Evolutionary conservation across 2,888 invertebrate genomes (phyloP).

Genomic region (Prostheceraeus crozeri): DNA sequence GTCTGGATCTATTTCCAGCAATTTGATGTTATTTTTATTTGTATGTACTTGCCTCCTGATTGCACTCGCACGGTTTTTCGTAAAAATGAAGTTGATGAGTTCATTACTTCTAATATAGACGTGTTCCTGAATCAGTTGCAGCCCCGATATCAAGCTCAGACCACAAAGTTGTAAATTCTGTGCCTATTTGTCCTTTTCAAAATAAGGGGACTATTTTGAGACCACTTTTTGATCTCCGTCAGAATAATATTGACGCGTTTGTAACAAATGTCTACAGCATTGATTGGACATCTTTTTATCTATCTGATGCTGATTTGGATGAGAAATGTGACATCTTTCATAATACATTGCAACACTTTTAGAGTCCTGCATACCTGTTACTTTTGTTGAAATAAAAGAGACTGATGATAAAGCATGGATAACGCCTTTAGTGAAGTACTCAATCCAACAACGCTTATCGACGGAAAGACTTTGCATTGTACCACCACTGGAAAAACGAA

Average conservation of each 20-base stretch:
- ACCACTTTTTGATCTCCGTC: slow-evolving; percentile 6
- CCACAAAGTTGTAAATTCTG: neutral
- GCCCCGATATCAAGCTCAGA: slow-evolving; percentile 11
- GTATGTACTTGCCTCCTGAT: too few relatives aligned
- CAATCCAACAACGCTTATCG: slow-evolving; percentile 11
- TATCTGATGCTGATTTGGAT: neutral
- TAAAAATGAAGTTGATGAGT: too few relatives aligned
- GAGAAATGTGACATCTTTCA: slow-evolving; percentile 1
- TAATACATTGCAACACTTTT: neutral
- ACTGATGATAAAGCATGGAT: slow-evolving; percentile 6
- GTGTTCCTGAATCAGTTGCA: too few relatives aligned
- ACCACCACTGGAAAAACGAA: slow-evolving; percentile 23
- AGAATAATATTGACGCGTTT: neutral
- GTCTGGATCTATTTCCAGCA: too few relatives aligned
- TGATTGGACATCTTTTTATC: neutral
- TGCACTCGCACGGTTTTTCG: too few relatives aligned
- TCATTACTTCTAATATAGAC: too few relatives aligned
- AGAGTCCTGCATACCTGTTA: neutral
- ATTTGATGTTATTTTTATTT: too few relatives aligned
- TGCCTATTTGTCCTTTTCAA: slow-evolving; percentile 5
- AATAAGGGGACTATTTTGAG: neutral
- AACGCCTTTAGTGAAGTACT: neutral
- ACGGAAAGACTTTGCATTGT: neutral
- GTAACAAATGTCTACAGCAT: neutral
- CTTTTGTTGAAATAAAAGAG: neutral